Evolutionary conservation across 2,113 vertebrate species (phyloP), one percentile per base, ranked within the genome.

Genomic region (Nannobrachium achirus): DNA sequence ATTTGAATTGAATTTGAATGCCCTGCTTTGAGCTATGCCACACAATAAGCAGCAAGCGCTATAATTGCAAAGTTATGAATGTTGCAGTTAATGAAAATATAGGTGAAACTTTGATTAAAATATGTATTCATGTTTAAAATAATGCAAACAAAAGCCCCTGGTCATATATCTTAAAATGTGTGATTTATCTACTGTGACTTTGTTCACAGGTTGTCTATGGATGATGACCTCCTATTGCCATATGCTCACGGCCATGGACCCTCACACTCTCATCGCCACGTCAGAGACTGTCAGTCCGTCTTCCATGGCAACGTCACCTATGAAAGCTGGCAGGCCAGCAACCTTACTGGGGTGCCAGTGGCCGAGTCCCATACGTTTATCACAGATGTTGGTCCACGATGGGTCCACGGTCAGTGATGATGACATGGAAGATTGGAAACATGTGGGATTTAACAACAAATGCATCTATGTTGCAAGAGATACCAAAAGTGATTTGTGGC

Each of bases 251-350:
- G 78, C 53, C 44, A 95, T 6, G 95, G 95, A 1, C 90, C 94
- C 0, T 78, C 74, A 33, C 91, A 88, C 75, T 82, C 80, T 18
- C 89, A 94, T 79, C 75, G 94, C 11, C 49, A 89, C 0, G 75
- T 95, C 66, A 79, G 95, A 40, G 94, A 94, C 83, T 98, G 96
- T 65, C 92, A 95, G 44, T 63, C 82, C 20, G 0, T 81, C 61
- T 1, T 10, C 7, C 82, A 91, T 0, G 95, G 96, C 56, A 92
- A 91, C 6, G 19, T 64, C 14, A 95, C 95, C 0, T 89, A 98
- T 4, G 94, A 97, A 78, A 89, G 81, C 20, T 93, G 93, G 93
- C 69, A 81, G 0, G 15, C 89, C 25, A 69, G 76, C 56, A 72
- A 20, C 20, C 61, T 56, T 58, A 45, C 76, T 0, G 46, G 8